phyloP scores from a whole-genome alignment of 2,113 vertebrate species.

The Cryptomyrus ogoouensis region DNA sequence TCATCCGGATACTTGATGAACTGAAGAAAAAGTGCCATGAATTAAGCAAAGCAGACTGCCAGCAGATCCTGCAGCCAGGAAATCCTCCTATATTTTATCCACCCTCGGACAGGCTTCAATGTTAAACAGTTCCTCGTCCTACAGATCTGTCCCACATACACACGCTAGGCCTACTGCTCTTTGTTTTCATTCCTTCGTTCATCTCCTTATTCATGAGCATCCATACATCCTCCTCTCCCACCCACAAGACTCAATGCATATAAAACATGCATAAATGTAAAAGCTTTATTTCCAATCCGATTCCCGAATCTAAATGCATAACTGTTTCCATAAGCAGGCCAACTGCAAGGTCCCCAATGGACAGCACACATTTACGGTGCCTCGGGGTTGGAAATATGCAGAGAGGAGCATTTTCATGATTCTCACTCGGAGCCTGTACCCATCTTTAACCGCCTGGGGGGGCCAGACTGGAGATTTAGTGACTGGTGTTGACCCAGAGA shows the following conservation, averaged over 20 bases:
- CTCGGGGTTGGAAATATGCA: neutral
- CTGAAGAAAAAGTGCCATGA: neutral
- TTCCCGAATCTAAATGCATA: neutral
- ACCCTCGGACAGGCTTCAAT: neutral
- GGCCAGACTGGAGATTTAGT: neutral
- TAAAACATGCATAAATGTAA: neutral
- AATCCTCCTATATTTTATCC: conserved; percentile 1
- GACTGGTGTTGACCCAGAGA: neutral
- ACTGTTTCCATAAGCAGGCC: neutral
- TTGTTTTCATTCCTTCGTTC: neutral
- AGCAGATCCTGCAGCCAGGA: neutral
- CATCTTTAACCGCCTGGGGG: neutral
- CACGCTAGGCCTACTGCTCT: neutral
- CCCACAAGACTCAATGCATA: neutral
- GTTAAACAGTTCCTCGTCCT: neutral
- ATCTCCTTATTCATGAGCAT: neutral
- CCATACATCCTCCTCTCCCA: neutral
- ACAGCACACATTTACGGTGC: neutral
- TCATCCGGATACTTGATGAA: neutral
- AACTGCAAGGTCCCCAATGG: neutral
- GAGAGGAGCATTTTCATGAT: neutral
- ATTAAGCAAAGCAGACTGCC: neutral
- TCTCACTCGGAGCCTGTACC: neutral
- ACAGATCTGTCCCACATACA: neutral
- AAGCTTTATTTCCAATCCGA: neutral